Conservation (phyloP, 2,113 vertebrate species). For the Pelvicachromis taeniatus region DNA sequence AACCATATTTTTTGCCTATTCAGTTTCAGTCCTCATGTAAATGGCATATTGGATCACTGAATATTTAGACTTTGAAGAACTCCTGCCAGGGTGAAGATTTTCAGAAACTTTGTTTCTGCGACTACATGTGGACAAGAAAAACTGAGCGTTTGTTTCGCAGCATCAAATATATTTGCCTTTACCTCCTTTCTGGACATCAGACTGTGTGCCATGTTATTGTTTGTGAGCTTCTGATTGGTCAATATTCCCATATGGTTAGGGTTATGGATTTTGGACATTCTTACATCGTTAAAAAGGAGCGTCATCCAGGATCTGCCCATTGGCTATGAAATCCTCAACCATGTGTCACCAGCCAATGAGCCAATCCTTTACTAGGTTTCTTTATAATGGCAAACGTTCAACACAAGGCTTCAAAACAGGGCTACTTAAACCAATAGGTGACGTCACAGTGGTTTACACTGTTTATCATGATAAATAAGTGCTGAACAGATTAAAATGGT, state of each 20-base stretch:
- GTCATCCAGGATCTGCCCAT: neutral
- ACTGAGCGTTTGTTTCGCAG: neutral
- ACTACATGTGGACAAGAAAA: neutral
- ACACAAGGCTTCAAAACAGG: neutral
- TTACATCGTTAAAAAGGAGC: neutral
- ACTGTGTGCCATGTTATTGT: neutral
- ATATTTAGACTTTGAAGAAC: neutral
- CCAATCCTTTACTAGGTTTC: neutral
- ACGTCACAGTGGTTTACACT: neutral
- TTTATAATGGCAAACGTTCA: neutral
- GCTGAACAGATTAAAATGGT: neutral
- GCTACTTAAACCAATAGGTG: neutral
- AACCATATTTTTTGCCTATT: no score
- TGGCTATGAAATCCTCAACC: neutral
- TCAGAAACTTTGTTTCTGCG: neutral
- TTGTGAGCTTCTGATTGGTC: neutral
- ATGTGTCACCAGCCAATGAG: neutral
- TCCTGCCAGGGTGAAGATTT: neutral
- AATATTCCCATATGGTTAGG: neutral
- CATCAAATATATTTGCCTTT: neutral
- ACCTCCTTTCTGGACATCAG: neutral
- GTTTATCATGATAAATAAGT: neutral
- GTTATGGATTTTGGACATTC: neutral
- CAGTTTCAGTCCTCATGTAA: no score
- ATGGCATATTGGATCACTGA: no score